Evolutionary conservation across 2,113 vertebrate species (phyloP), one percentile per base, ranked within the genome.

Genomic region (Alaudala cheleensis): DNA sequence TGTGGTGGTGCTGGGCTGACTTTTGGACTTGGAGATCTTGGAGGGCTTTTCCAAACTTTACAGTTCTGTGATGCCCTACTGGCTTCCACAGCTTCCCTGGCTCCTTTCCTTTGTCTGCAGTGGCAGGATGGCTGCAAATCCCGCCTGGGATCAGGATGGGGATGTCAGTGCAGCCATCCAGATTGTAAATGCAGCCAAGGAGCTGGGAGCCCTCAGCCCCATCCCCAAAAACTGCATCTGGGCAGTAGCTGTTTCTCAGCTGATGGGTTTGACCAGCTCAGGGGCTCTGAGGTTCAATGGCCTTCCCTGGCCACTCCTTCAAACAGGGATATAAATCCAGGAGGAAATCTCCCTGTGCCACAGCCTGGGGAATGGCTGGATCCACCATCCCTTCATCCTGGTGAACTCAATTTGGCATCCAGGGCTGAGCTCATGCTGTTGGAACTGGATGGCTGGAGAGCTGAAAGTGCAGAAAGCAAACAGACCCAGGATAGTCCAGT

Each of bases 161-260:
- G 54, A 15, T 60, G n/a, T 1, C 1, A 2, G 0, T 26, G 31
- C 1, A 5, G 28, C 39, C 56, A 84, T 26, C 34, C 22, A 10
- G 21, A 16, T 34, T 37, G 37, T 37, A 8, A 37, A 10, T 37
- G 37, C 37, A 37, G 22, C 15, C 42, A 51, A 33, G 62, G 54
- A 73, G 40, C 73, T 2, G 2, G 21, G 16, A 73, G 8, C 12
- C 44, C 56, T 85, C 65, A 74, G 61, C 44, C 23, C 14, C 4
- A 1, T 25, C 22, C 85, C 62, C 28, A 12, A 31, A 58, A 66
- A 13, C 4, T 24, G 12, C 45, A 33, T 37, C 70, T 61, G 40
- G 61, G 24, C 50, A 29, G 56, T 12, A 29, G 6, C 21, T 57
- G 31, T 42, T 33, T 49, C 70, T 49, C 76, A 37, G 0, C 24